Evolutionary conservation across 2,888 invertebrate genomes (phyloP).

Genomic region (Drosophila robusta): DNA sequence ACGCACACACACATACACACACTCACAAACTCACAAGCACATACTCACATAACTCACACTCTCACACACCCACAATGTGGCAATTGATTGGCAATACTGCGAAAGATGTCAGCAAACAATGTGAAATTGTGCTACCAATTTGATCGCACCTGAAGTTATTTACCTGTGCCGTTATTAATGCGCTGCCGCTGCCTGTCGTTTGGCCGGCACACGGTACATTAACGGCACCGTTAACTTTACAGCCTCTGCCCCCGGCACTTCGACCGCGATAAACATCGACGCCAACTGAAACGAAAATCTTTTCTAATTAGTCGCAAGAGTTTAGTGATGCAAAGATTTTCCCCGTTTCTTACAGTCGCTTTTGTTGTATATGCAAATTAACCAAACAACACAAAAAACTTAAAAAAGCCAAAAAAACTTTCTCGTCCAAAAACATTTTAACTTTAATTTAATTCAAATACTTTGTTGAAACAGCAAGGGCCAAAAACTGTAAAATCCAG

Average conservation of each 20-base stretch:
- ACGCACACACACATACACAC: constrained; percentile 4
- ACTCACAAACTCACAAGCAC: constrained; percentile 5
- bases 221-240: constrained; percentile 59
- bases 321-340: constrained; percentile 67
- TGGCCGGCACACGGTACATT: constrained; percentile 54
- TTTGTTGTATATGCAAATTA: constrained; percentile 71
- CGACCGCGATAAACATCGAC: constrained; percentile 40
- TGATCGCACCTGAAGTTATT: constrained; percentile 50
- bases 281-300: constrained; percentile 61
- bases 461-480: constrained; percentile 60
- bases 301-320: constrained; percentile 64
- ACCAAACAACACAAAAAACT: constrained; percentile 32
- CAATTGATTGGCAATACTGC: constrained; percentile 71
- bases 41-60: not conserved
- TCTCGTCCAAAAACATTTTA: constrained; percentile 66
- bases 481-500: constrained; percentile 38
- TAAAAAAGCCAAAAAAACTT: constrained; percentile 54
- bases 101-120: constrained; percentile 68
- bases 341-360: constrained; percentile 46
- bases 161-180: constrained; percentile 19
- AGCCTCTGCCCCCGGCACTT: constrained; percentile 23
- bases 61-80: constrained; percentile 52
- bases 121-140: constrained; percentile 71
- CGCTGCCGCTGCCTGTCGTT: constrained; percentile 16
- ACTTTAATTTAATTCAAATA: constrained; percentile 75